Base-by-base conservation (phyloP, 2,113 vertebrate genomes). In the Fregetta grallaria region DNA sequence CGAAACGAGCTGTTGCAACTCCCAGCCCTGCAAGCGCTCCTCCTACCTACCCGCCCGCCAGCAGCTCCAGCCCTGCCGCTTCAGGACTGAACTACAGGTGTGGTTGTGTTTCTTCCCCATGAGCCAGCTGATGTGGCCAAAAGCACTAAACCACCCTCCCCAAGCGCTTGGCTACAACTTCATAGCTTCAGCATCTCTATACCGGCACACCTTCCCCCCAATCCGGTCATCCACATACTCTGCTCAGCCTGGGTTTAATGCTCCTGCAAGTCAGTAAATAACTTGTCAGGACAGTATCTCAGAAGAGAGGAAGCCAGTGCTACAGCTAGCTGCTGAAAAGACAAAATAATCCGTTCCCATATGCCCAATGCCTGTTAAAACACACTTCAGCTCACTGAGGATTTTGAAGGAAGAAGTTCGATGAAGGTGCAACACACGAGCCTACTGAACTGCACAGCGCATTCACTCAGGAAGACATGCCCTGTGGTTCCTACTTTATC, bases 1-100 rank as follows among this genome's bases (percentile, higher is more conserved):
- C 12, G 13, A 38, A n/a, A 49, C 19, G 10, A 38, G 23, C 15
- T 23, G 26, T 14, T 42, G 53, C 25, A 73, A 6, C 21, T 56
- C 53, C 47, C 27, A n/a, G 49, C 55, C 20, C 78, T 29, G 55
- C 21, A 15, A 11, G 12, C 1, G 34, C 42, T 73, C 30, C 71
- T 66, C 40, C 63, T 20, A 3, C n/a, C 26, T 3, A 6, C 22
- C 9, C 0, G n/a, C 22, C 9, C 0, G 2, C 49, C n/a, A 36
- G 45, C 76, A 36, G 55, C 61, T 34, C 26, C 1, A 22, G 11
- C 8, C 5, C 19, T 13, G 34, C 53, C 5, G 2, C 52, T 3
- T 13, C 75, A 20, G 65, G 38, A 11, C 44, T 27, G 34, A 66
- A 4, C 29, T 7, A 10, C 15, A 10, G 47, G 5, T 3, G 7